Conservation (phyloP, 1,140 invertebrate species). For the Seison nebaliae region DNA sequence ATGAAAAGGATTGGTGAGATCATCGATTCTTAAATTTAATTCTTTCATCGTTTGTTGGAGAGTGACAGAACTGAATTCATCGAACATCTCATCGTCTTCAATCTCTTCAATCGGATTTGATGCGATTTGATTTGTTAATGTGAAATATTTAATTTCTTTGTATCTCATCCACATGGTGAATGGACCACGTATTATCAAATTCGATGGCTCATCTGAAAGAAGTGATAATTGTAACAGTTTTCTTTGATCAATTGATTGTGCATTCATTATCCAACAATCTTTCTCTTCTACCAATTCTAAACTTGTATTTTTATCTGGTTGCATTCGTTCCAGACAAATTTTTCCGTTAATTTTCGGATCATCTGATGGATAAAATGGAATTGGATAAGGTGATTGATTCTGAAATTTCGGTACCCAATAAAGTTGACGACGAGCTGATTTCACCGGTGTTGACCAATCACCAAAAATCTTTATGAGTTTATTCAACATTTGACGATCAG, state of each 20-base stretch:
- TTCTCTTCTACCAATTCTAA: too few species aligned
- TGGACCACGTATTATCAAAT: conserved; percentile 57
- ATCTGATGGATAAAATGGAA: conserved; percentile 44
- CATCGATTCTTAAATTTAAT: too few species aligned
- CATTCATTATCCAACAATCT: conserved; percentile 76
- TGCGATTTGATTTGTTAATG: conserved; percentile 41
- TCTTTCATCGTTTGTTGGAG: too few species aligned
- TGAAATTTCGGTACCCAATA: conserved; percentile 97
- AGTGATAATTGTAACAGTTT: conserved; percentile 42
- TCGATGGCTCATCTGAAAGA: conserved; percentile 38
- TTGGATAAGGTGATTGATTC: conserved; percentile 50
- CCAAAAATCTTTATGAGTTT: conserved; percentile 61
- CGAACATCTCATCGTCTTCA: conserved; percentile 24
- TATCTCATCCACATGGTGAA: conserved; percentile 50
- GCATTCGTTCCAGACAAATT: conserved; percentile 55
- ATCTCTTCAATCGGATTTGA: conserved; percentile 20
- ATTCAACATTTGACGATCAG: conserved; percentile 40
- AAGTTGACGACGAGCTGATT: conserved; percentile 64
- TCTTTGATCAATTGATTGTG: conserved; percentile 49
- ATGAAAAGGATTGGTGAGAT: too few species aligned
- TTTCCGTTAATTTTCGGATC: conserved; percentile 52
- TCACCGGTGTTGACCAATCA: conserved; percentile 40
- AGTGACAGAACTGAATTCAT: too few species aligned
- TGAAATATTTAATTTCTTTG: conserved; percentile 52
- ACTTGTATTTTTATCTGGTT: too few species aligned